A percentile compares a stretch with the other conserved stretches of the same genome.
Conservation (phyloP, 1,140 invertebrate species). For the Nylanderia fulva region DNA sequence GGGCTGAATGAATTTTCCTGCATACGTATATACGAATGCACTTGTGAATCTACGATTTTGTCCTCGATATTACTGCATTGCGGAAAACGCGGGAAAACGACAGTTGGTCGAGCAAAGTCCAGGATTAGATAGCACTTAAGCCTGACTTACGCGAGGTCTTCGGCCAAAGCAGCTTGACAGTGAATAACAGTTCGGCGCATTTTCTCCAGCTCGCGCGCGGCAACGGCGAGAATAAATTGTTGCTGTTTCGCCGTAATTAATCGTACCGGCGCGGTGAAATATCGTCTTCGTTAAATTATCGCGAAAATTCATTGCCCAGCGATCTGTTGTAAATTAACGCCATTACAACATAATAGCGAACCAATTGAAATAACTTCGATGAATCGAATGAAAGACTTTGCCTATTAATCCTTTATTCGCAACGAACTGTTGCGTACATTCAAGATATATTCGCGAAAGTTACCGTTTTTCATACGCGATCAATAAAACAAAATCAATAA, state of each 20-base stretch:
- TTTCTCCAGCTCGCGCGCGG: conserved; percentile 53
- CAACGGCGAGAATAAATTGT: conserved; percentile 52
- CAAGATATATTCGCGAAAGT: too few species aligned
- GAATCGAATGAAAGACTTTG: neutral
- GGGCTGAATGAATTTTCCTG: too few species aligned
- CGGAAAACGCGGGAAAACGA: conserved; percentile 25
- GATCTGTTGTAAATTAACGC: conserved; percentile 56
- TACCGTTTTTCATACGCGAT: too few species aligned
- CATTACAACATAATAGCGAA: conserved; percentile 39
- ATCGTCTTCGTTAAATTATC: conserved; percentile 56
- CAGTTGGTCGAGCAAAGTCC: conserved; percentile 2
- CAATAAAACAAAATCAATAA: too few species aligned
- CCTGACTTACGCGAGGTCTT: conserved; percentile 41
- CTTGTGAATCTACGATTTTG: neutral
- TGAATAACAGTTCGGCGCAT: conserved; percentile 56
- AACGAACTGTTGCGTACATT: too few species aligned
- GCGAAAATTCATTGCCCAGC: conserved; percentile 42
- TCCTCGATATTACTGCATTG: conserved; percentile 3
- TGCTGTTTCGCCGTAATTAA: conserved; percentile 57
- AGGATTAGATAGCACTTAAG: conserved; percentile 54
- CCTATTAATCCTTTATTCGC: neutral
- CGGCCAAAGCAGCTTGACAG: conserved; percentile 30
- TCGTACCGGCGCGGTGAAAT: conserved; percentile 47
- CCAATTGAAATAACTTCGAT: conserved; percentile 39
- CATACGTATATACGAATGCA: neutral